phyloP scores from a whole-genome alignment of 1,140 invertebrate genomes.

The Tetragnatha versicolor region DNA sequence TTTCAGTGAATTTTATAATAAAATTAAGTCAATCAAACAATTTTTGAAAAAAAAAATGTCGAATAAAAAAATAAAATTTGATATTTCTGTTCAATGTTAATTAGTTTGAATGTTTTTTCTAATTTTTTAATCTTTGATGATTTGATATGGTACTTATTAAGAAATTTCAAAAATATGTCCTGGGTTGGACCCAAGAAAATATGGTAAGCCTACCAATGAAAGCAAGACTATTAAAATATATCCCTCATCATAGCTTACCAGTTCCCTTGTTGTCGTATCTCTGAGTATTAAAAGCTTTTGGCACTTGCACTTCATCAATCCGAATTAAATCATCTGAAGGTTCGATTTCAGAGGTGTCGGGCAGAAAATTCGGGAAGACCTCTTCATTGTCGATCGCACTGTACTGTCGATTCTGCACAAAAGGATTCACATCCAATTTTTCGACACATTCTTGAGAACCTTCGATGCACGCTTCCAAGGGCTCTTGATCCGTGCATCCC shows the following conservation, averaged over 20 bases:
- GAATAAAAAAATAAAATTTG: background rate
- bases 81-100: background rate
- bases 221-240: background rate
- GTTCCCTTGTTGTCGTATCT: constrained; percentile 12
- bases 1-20: too few species aligned
- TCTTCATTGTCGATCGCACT: background rate
- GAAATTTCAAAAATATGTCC: background rate
- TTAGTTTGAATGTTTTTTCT: background rate
- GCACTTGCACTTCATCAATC: constrained; percentile 5
- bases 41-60: too few species aligned
- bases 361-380: constrained; percentile 16
- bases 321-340: constrained; percentile 5
- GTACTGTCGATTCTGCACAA: background rate
- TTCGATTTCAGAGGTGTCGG: constrained; percentile 19
- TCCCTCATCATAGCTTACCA: background rate
- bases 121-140: background rate
- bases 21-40: too few species aligned
- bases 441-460: background rate
- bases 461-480: background rate
- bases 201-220: background rate
- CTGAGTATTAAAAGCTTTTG: background rate
- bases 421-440: constrained; percentile 3
- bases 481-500: background rate
- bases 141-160: too few species aligned
- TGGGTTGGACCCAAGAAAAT: background rate